A percentile compares a stretch with the other conserved stretches of the same genome.
phyloP scores from a whole-genome alignment of 1,140 invertebrate genomes.

The Wasmannia auropunctata region DNA sequence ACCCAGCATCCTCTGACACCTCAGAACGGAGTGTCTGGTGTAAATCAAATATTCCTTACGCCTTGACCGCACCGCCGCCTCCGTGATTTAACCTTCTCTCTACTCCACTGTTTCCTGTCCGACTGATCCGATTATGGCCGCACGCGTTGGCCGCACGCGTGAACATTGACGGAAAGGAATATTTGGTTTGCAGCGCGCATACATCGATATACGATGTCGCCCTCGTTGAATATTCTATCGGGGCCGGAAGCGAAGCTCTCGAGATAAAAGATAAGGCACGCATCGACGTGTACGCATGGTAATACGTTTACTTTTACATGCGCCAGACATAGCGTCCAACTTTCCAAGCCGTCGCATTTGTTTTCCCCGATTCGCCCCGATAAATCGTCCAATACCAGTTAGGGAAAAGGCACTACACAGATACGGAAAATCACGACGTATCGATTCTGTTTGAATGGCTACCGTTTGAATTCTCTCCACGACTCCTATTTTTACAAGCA shows the following conservation, averaged over 20 bases:
- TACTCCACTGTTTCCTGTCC: background rate
- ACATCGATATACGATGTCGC: background rate
- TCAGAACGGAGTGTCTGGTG: constrained; percentile 9
- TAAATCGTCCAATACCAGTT: constrained; percentile 43
- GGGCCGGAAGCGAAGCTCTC: constrained; percentile 39
- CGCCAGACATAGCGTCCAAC: background rate
- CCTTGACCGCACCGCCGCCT: background rate
- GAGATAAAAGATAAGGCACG: constrained; percentile 49
- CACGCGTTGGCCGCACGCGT: background rate
- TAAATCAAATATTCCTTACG: constrained; percentile 64
- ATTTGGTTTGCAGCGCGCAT: constrained; percentile 51
- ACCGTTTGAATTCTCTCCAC: constrained; percentile 22
- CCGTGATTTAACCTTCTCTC: constrained; percentile 35
- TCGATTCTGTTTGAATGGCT: constrained; percentile 54
- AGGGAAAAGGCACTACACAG: background rate
- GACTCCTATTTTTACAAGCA: constrained; percentile 18
- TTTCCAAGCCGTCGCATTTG: constrained; percentile 18
- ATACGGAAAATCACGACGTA: constrained; percentile 32
- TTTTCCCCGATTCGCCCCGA: background rate
- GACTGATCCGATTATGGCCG: constrained; percentile 35
- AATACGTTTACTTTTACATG: constrained; percentile 30
- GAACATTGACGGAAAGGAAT: constrained; percentile 33
- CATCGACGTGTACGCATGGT: constrained; percentile 47
- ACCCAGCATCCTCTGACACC: constrained; percentile 40
- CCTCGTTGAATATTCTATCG: constrained; percentile 45